A percentile compares a stretch with the other conserved stretches of the same genome.
Conservation (phyloP, 2,113 vertebrate species). For the Polyodon spathula region DNA sequence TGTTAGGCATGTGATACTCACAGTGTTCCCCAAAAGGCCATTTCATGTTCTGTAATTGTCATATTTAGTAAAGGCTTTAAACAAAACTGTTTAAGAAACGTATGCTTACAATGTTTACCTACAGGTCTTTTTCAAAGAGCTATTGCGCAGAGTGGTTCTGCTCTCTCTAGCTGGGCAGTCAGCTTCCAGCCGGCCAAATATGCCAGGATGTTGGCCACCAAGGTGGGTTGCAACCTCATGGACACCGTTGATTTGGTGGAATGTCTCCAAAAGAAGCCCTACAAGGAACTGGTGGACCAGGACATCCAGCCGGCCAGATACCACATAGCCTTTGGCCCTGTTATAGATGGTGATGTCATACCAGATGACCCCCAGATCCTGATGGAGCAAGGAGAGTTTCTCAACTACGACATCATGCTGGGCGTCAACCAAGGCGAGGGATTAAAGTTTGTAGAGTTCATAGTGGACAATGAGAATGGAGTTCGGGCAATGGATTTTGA, state of each 20-base stretch:
- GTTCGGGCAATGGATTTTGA: constrained; percentile 97
- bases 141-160: constrained; percentile 94
- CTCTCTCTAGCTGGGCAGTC: constrained; percentile 95
- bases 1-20: no score
- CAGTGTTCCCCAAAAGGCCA: no score
- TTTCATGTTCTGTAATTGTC: no score
- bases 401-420: constrained; percentile 97
- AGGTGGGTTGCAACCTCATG: constrained; percentile 92
- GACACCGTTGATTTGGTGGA: constrained; percentile 88
- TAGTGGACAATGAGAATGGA: constrained; percentile 93
- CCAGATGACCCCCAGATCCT: constrained; percentile 95
- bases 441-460: constrained; percentile 93
- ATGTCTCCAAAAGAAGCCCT: constrained; percentile 93
- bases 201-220: constrained; percentile 85
- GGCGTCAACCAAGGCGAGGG: constrained; percentile 97
- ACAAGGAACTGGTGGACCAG: constrained; percentile 94
- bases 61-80: neutral
- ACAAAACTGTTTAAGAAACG: neutral
- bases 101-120: constrained; percentile 24
- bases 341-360: constrained; percentile 97
- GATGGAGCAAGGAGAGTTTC: constrained; percentile 98
- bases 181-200: constrained; percentile 97
- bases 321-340: constrained; percentile 95
- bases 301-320: constrained; percentile 96
- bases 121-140: constrained; percentile 95